Evolutionary conservation across 35 echinoderm and acorn worm species (phyloP), one percentile per base, ranked within the genome.

Genomic region (Ptychodera flava): DNA sequence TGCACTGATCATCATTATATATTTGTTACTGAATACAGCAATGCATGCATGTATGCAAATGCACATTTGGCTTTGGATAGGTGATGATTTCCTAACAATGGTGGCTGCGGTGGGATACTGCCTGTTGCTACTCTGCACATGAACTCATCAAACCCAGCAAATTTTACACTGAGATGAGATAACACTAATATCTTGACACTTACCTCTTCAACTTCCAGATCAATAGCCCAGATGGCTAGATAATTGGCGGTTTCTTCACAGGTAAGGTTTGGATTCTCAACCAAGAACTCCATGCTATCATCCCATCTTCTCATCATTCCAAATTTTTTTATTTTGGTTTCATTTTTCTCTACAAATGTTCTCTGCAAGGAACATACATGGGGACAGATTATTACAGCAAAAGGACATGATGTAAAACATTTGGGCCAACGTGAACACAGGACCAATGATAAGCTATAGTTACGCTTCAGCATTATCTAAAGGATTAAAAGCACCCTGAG

Each of bases 221-320:
- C 91, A 77, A 98, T 94, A 31, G 90, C 91, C 95, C 95, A 98
- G 83, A 98, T 98, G 30, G 91, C 95, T 1, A 98, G 85, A 34
- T 98, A 98, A 76, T 98, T 98, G 33, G 95, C 93, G 16, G 95
- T 92, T 33, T 92, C 88, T 79, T 98, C 95, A 76, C 95, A 98
- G 32, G 91, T 90, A 29, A 98, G 90, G 38, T 92, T 77, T 10
- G 90, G 34, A 80, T 98, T 86, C 0, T 94, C 90, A 27, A 86
- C 37, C 31, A 98, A 82, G 31, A 92, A 94, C 76, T 86, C 32
- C 79, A 89, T 87, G 16, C 90, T 86, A 81, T 98, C 95, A 28
- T 92, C 89, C 29, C 88, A 89, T 32, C 83, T 92, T 78, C 85
- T 91, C 36, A 89, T 83, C 95, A 98, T 98, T 22, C 95, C 95